Conservation (phyloP, 1,140 invertebrate genomes). For the Bombus confusus region DNA sequence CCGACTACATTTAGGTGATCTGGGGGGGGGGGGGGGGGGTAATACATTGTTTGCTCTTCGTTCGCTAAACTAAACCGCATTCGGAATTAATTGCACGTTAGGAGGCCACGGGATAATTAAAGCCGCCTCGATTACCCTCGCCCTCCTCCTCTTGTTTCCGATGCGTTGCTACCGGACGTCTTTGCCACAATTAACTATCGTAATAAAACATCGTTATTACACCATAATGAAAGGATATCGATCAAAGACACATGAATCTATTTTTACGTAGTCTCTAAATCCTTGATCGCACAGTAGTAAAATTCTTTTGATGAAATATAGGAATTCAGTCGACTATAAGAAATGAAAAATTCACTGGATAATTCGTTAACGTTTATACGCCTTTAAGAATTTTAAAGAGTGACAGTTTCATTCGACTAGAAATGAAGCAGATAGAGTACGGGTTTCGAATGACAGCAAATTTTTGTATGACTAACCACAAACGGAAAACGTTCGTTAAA, state of each 20-base stretch:
- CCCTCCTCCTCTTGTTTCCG: conserved; percentile 12
- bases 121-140: conserved; percentile 66
- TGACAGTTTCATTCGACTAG: not conserved
- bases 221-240: not conserved
- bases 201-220: conserved; percentile 25
- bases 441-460: not conserved
- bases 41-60: conserved; percentile 78
- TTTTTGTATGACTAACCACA: not conserved
- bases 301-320: too few species aligned
- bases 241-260: not conserved
- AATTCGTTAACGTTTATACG: not conserved
- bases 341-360: not conserved
- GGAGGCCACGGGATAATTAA: conserved; percentile 76
- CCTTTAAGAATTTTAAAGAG: not conserved
- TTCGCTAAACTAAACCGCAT: conserved; percentile 78
- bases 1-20: conserved; percentile 74
- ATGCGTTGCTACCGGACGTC: conserved; percentile 49
- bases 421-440: not conserved
- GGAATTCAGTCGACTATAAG: not conserved
- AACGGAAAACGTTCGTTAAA: not conserved
- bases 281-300: not conserved
- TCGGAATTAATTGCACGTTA: conserved; percentile 78
- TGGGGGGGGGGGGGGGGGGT: conserved; percentile 34
- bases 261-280: not conserved
- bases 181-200: conserved; percentile 25